phyloP scores from a whole-genome alignment of 2,888 invertebrate species.

The Leucoma salicis region DNA sequence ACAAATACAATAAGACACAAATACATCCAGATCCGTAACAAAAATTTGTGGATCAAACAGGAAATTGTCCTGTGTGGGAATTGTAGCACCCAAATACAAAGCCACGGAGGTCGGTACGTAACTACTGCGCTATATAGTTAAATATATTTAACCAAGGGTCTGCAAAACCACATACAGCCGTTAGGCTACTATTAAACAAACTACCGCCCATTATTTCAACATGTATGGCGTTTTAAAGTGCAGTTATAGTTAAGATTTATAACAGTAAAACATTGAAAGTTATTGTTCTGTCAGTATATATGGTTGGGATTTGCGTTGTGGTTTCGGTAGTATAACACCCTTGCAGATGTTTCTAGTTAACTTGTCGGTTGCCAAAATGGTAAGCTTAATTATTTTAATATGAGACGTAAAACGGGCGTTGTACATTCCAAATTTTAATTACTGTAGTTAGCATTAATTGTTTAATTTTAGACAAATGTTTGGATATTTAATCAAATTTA shows the following conservation, averaged over 20 bases:
- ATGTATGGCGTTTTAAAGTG: neutral
- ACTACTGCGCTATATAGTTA: no score
- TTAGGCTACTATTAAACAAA: slow-evolving; percentile 20
- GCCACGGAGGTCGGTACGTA: no score
- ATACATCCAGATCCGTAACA: no score
- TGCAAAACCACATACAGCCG: neutral
- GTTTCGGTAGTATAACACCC: slow-evolving; percentile 27
- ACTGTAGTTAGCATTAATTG: no score
- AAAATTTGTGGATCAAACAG: no score
- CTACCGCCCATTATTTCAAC: slow-evolving; percentile 8
- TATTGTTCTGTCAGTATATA: slow-evolving; percentile 43
- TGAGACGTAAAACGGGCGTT: slow-evolving; percentile 15
- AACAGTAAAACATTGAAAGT: slow-evolving; percentile 44
- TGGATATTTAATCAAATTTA: no score
- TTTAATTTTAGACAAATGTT: no score
- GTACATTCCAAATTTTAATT: no score
- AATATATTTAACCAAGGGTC: neutral
- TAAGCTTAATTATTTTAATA: slow-evolving; percentile 42
- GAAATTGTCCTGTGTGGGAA: no score
- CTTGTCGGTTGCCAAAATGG: slow-evolving; percentile 43
- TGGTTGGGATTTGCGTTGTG: slow-evolving; percentile 25
- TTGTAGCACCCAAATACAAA: no score
- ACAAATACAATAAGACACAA: no score
- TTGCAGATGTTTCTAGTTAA: slow-evolving; percentile 41
- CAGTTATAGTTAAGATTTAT: slow-evolving; percentile 61